Conservation (phyloP, 2,888 invertebrate species). For the Entomobrya proxima region DNA sequence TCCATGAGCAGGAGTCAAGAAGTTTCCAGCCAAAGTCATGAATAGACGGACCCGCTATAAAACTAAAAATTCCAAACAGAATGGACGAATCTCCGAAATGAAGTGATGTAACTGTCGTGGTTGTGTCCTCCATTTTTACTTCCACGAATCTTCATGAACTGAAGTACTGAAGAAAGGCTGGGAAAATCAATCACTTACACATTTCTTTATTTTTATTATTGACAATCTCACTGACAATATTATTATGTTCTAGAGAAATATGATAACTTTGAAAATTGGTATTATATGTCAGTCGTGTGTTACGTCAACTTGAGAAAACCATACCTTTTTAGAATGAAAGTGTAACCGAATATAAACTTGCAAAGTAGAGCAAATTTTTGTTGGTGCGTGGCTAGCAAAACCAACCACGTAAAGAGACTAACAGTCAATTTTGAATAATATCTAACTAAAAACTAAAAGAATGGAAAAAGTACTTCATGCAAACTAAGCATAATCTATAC, state of each 20-base stretch:
- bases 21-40: conserved; percentile 24
- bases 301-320: not conserved
- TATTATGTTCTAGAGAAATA: not conserved
- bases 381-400: not conserved
- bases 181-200: not conserved
- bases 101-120: not conserved
- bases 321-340: not conserved
- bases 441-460: not conserved
- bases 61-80: conserved; percentile 36
- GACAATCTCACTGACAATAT: not conserved
- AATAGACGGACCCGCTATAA: conserved; percentile 11
- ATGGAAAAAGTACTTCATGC: conserved; percentile 2
- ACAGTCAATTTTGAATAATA: not conserved
- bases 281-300: not conserved
- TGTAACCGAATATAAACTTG: not conserved
- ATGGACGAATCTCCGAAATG: conserved; percentile 37
- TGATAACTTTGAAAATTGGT: not conserved
- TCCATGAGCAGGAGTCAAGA: conserved; percentile 19
- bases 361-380: not conserved
- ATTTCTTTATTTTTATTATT: not conserved
- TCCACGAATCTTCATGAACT: not conserved
- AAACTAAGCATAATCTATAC: conserved; percentile 21
- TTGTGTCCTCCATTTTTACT: conserved; percentile 28
- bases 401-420: no score
- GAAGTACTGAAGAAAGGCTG: not conserved